Evolutionary conservation across 30 jellyfish, hydroid and myxozoan species (phyloP).

Genomic region (Chironex yamaguchii): DNA sequence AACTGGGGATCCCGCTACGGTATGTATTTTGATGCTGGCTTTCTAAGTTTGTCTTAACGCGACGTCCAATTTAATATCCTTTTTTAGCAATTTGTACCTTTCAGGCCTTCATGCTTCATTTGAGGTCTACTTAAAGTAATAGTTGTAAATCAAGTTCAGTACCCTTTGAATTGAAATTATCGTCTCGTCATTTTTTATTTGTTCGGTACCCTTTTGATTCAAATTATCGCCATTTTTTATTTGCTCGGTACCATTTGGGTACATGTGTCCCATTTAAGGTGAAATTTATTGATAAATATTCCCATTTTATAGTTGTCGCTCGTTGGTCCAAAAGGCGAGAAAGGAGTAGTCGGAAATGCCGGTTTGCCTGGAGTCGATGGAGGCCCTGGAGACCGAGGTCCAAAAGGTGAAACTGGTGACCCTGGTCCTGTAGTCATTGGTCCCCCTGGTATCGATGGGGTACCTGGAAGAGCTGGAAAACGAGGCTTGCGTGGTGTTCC

Average conservation of each 20-base stretch:
- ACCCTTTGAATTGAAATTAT: too few relatives aligned
- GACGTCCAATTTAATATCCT: too few relatives aligned
- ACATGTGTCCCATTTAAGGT: too few relatives aligned
- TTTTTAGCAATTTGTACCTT: too few relatives aligned
- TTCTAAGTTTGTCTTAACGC: too few relatives aligned
- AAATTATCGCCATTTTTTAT: neutral
- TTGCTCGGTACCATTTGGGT: slow-evolving; percentile 12
- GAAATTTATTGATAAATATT: too few relatives aligned
- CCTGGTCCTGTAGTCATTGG: slow-evolving; percentile 47
- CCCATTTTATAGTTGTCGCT: neutral
- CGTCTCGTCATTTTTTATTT: neutral
- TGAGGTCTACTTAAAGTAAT: neutral
- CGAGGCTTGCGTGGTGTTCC: slow-evolving; percentile 84
- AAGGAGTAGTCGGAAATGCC: slow-evolving; percentile 67
- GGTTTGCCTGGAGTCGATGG: slow-evolving; percentile 84
- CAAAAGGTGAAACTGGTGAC: slow-evolving; percentile 67
- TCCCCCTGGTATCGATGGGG: slow-evolving; percentile 80
- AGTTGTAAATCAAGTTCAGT: neutral
- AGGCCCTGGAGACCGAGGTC: slow-evolving; percentile 74
- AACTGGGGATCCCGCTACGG: slow-evolving; percentile 45
- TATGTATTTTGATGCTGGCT: neutral
- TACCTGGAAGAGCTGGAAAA: slow-evolving; percentile 69
- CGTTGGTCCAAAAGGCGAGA: slow-evolving; percentile 45
- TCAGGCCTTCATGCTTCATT: too few relatives aligned
- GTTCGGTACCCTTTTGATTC: neutral